Percentiles rank a stretch among this genome's conserved stretches.
Conservation (phyloP, 2,888 invertebrate species). For the Cryptus viduatorius region DNA sequence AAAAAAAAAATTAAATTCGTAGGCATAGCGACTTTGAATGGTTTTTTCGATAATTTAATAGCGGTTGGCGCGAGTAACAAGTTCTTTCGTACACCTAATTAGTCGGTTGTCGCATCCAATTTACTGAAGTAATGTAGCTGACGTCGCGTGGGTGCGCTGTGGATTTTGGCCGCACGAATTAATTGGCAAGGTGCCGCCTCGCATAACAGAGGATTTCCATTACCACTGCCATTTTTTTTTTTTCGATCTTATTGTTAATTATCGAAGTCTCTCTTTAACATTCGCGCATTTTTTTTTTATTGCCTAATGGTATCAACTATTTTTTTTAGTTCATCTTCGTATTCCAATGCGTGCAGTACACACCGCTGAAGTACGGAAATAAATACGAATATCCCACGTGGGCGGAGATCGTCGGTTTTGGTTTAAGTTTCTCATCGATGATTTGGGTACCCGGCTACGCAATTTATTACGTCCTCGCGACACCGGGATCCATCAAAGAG, state of each 20-base stretch:
- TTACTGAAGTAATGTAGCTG: too few relatives aligned
- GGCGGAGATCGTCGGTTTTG: conserved; percentile 88
- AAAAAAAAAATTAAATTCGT: not conserved
- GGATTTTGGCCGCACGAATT: too few relatives aligned
- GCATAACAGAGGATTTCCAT: too few relatives aligned
- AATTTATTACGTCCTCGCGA: conserved; percentile 86
- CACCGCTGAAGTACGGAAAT: conserved; percentile 87
- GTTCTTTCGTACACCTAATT: too few relatives aligned
- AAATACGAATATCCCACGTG: conserved; percentile 87
- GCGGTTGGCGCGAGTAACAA: too few relatives aligned
- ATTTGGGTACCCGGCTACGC: conserved; percentile 89
- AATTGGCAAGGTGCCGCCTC: too few relatives aligned
- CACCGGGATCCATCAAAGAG: conserved; percentile 86
- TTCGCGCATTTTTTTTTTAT: too few relatives aligned
- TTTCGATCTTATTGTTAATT: too few relatives aligned
- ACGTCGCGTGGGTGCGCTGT: too few relatives aligned
- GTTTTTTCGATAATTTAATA: not conserved
- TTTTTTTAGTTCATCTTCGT: conserved; percentile 87
- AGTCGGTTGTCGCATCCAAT: too few relatives aligned
- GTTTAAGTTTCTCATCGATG: conserved; percentile 88
- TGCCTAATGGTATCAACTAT: not conserved
- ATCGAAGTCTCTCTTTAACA: too few relatives aligned
- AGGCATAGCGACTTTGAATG: conserved; percentile 4
- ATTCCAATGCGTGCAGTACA: conserved; percentile 87
- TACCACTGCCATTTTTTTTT: too few relatives aligned